Base-by-base conservation (phyloP, 2,797 vertebrate species). In the Varecia variegata region DNA sequence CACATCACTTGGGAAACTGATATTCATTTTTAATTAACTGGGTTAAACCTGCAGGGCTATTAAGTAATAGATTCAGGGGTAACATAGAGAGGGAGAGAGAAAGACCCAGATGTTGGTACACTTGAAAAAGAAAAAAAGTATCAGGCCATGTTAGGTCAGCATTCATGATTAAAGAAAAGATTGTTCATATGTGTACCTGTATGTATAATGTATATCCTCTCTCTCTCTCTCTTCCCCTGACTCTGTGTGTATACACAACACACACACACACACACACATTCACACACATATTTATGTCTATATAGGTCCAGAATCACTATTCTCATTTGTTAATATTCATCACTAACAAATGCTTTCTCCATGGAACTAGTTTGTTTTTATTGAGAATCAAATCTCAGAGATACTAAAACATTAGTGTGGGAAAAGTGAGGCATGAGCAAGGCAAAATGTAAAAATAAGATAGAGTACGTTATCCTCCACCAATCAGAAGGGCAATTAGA, bases 21-120 rank as follows among this genome's bases (percentile, higher is more conserved):
- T 86, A 62, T n/a, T 82, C 54, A 47, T 58, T 45, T 77, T 95
- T 94, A 94, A 90, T 81, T 89, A 93, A 95, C 71, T 74, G 32
- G 21, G 35, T 88, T 60, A 87, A 74, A 54, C 23, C 54, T 67
- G 23, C 7, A 87, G 68, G 3, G 4, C 38, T 83, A 20, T 73
- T 88, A 88, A 93, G 50, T 88, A 85, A 60, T 4, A 54, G 17
- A 89, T 47, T 58, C 14, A n/a, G 40, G 25, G 30, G 21, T 5
- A 40, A 38, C 20, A 88, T 35, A 56, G 18, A 32, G 67, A 68
- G 10, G 38, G 47, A 54, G 21, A 58, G 8, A 50, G 43, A 21
- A 17, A 15, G 18, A 62, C 7, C 62, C n/a, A 65, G 62, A n/a
- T 4, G 27, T 18, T 68, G 27, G 9, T 65, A 45, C 21, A 56